Base-by-base conservation (phyloP, 64 coral and sea anemone species). In the Stichodactyla mertensii region DNA sequence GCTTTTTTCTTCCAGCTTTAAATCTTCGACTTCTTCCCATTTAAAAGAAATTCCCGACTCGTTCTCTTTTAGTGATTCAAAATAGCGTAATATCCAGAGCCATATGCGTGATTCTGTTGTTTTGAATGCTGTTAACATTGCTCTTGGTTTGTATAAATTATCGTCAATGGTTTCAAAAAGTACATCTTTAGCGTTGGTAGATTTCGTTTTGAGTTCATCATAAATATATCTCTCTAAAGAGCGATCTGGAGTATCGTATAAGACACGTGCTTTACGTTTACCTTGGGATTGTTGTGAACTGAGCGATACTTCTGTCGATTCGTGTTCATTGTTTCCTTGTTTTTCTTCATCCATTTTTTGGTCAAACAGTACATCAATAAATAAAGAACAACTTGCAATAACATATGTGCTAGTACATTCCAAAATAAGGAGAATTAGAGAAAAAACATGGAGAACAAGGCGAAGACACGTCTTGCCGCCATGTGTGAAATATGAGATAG, bases 111-210 rank as follows among this genome's bases (percentile, higher is more conserved):
- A 14, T n/a, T 71, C 67, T 19, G 67, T 14, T 16, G 16, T 71
- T 7, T 9, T 71, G 16, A 26, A n/a, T 18, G 67, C 67, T 14
- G 67, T 71, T 71, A 71, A 71, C 67, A n/a, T 71, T 18, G 67
- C 67, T 26, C 19, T 71, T 26, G 67, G 67, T 71, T 71, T 71
- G 67, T 71, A 71, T 71, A 71, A 18, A 71, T 71, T 71, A 26
- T n/a, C 16, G 24, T 71, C 67, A 18, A 71, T 26, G 16, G 16
- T 4, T 26, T 71, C 67, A 71, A 71, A 71, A 14, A 26, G 67
- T n/a, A 71, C 67, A n/a, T 19, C 67, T 18, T 71, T 71, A 14
- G 0, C 67, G 19, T 71, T 16, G 16, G 19, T 18, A 16, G 67
- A 71, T 71, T 71, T 71, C 6, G 67, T 14, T 26, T 71, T 71